Percentiles rank a stretch among this genome's conserved stretches.
These are phyloP conservation scores for Drosophila quinaria DNA, from an alignment of 2,888 invertebrate genomes.

Conservation along the genomic window DNA sequence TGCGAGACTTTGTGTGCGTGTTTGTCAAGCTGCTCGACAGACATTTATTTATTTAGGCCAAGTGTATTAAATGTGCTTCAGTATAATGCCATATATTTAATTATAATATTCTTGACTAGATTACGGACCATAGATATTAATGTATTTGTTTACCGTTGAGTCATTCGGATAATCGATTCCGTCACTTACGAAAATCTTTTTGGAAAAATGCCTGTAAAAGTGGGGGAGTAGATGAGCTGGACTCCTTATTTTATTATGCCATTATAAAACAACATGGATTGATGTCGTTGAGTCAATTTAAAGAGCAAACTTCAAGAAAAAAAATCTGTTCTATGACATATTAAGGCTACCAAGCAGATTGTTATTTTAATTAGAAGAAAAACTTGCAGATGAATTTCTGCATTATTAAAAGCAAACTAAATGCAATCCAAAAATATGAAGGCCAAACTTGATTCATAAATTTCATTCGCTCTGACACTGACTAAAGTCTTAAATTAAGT, in stretches of 20 bases:
- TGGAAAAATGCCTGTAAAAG: neutral
- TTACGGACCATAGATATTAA: constrained; percentile 5
- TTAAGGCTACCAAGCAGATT: neutral
- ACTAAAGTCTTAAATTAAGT: neutral
- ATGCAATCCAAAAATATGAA: neutral
- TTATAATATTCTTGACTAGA: constrained; percentile 21
- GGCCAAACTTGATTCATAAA: neutral
- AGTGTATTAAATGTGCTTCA: constrained; percentile 40
- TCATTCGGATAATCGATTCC: constrained; percentile 15
- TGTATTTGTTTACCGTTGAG: constrained; percentile 4
- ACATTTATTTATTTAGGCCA: constrained; percentile 59
- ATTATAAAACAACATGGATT: neutral
- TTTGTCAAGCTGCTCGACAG: constrained; percentile 13
- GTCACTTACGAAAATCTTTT: neutral
- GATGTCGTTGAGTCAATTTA: neutral
- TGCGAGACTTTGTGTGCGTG: constrained; percentile 24
- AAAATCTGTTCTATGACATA: neutral
- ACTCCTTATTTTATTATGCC: neutral
- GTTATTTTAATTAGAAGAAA: constrained; percentile 3
- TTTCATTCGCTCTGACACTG: neutral
- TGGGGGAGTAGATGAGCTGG: neutral
- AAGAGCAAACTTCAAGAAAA: neutral
- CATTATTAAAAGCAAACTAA: neutral
- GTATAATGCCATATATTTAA: constrained; percentile 39
- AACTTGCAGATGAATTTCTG: neutral